Evolutionary conservation across 2,113 vertebrate genomes (phyloP), one percentile per base, ranked within the genome.

Genomic region (Anser brachyrhynchus): DNA sequence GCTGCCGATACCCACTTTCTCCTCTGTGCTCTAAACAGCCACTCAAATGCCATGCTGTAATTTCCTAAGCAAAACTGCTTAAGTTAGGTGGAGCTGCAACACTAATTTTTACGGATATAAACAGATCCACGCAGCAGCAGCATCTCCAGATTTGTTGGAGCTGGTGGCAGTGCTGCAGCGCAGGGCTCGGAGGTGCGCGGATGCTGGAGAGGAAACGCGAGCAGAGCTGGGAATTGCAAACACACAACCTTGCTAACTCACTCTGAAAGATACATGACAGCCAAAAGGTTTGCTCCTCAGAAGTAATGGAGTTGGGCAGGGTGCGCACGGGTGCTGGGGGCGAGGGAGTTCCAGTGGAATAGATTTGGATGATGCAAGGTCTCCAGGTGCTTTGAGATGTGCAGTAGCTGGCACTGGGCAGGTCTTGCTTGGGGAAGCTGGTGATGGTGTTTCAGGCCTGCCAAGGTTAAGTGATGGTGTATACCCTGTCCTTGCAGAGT

Each of bases 41-140:
- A 18, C 91, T 93, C 6, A 44, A 89, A 96, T 96, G 95, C 91
- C 87, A 91, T 35, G 52, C 96, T 97, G 85, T 97, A 97, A 95
- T 94, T 97, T 96, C 72, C 73, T 75, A 73, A 92, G 91, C 77
- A 86, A 87, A 87, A 84, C 90, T 92, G 90, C 89, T 95, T 90
- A 96, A 97, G 95, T 97, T 97, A 97, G 96, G 93, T 97, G 96
- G 95, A 97, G 91, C 96, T 97, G 95, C 97, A 97, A 94, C 95
- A 95, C 95, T 92, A 89, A 97, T 96, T 97, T 97, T 97, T 96
- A 95, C 1, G 28, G 94, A 77, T 78, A 96, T 81, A 88, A 90
- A 95, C 82, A 92, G 91, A 96, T 72, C 46, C 4, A 10, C 81
- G 82, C 74, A 83, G 89, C 74, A 78, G 73, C 90, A 88, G 41